Evolutionary conservation across 2,113 vertebrate genomes (phyloP), one percentile per base, ranked within the genome.

Genomic region (Clarias gariepinus): DNA sequence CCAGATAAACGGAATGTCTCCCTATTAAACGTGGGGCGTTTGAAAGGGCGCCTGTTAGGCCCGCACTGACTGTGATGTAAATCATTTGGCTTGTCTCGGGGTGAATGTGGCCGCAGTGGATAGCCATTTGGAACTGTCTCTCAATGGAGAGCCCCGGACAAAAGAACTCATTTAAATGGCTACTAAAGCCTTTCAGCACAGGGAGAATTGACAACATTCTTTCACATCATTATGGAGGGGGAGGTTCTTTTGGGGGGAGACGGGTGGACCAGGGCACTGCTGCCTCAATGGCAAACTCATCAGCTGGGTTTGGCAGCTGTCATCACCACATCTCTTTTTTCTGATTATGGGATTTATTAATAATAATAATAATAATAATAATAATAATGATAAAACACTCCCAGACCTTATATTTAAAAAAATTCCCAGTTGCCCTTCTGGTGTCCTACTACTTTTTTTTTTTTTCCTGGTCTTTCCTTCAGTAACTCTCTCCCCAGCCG

Each of bases 151-250:
- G 87, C 91, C 81, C 84, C 18, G 92, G 89, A 95, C 94, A 95
- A 95, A 95, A 92, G 93, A 93, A 91, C 92, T 94, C 82, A 94
- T 95, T 94, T 94, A 94, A 95, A 95, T 94, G 93, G 90, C 92
- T 92, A 93, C 94, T 93, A 94, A 94, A 94, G 92, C 94, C 91
- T 95, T 94, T 94, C 93, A 93, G 90, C 86, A 12, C 64, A 23
- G n/a, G 87, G 91, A 92, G 94, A 95, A 95, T 95, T 92, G 93
- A 94, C 93, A 93, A 94, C 95, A 96, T 95, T 95, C 94, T 95
- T 95, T 95, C 94, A 95, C 94, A 94, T 95, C 94, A 95, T 95
- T 95, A 94, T 92, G 86, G 91, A 23, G 90, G 92, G 94, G 92
- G 93, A 92, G 92, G 89, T 91, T 90, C 91, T 92, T 91, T 90